Percentiles rank a stretch among this genome's conserved stretches.
These are phyloP conservation scores for Callyntrura sp. DNA, from an alignment of 2,888 invertebrate species.

Conservation along the genomic window DNA sequence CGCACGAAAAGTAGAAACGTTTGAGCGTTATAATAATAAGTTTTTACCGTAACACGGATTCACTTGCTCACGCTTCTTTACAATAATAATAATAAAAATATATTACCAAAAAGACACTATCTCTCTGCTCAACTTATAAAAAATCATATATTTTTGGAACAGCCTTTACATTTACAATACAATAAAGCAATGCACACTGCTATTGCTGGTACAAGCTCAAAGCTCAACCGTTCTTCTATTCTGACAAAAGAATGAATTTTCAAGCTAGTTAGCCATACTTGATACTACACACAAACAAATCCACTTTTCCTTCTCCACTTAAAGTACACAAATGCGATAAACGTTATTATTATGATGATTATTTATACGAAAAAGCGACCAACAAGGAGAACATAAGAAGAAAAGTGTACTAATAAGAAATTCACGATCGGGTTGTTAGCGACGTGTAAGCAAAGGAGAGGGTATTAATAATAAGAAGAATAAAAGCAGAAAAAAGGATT, in stretches of 20 bases:
- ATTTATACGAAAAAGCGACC: slow-evolving; percentile 25
- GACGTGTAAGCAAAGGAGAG: background rate
- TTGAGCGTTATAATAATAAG: background rate
- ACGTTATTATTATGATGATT: slow-evolving; percentile 30
- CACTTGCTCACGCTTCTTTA: slow-evolving; percentile 25
- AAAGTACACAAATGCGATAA: slow-evolving; percentile 34
- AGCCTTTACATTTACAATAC: background rate
- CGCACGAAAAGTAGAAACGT: background rate
- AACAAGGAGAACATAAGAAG: background rate
- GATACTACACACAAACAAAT: no score
- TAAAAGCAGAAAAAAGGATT: slow-evolving; percentile 10
- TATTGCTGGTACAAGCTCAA: background rate
- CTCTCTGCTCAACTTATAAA: background rate
- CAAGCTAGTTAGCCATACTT: slow-evolving; percentile 30
- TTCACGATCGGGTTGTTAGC: slow-evolving; percentile 64
- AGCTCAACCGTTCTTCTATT: background rate
- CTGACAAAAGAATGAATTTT: slow-evolving; percentile 35
- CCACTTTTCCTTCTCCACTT: background rate
- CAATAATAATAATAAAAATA: slow-evolving; percentile 19
- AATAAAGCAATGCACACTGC: no score
- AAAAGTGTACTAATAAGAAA: slow-evolving; percentile 52
- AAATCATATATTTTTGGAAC: background rate
- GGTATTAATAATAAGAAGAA: background rate
- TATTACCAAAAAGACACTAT: slow-evolving; percentile 13
- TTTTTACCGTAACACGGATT: slow-evolving; percentile 32